Evolutionary conservation across 2,113 vertebrate species (phyloP).

Genomic region (Oryzias javanicus): DNA sequence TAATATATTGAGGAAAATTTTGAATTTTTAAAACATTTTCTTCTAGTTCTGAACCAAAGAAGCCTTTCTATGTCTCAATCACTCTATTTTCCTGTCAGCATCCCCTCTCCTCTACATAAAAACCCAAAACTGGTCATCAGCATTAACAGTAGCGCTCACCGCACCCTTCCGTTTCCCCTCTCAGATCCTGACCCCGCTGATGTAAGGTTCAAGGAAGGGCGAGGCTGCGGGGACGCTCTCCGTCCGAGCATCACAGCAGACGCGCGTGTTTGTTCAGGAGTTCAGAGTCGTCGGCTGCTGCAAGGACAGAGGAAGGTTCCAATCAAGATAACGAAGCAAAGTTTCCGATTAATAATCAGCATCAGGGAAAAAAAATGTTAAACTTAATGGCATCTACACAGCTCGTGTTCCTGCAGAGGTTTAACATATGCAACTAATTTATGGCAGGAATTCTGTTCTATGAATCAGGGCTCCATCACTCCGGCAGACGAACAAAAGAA

Average conservation of each 20-base stretch:
- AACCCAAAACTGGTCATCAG: constrained; percentile 41
- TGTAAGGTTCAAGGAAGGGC: constrained; percentile 57
- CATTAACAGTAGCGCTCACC: constrained; percentile 24
- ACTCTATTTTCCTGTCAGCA: not conserved
- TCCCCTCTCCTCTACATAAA: not conserved
- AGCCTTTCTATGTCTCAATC: not conserved
- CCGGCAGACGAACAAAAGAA: not conserved
- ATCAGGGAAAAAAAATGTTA: constrained; percentile 22
- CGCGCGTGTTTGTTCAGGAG: constrained; percentile 58
- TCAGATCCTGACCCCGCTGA: constrained; percentile 31
- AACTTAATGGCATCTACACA: not conserved
- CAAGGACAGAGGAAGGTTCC: constrained; percentile 52
- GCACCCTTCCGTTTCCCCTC: constrained; percentile 38
- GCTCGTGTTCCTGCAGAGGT: constrained; percentile 47
- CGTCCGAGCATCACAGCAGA: constrained; percentile 43
- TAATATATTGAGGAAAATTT: too few relatives aligned
- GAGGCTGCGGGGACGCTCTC: constrained; percentile 37
- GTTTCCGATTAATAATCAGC: constrained; percentile 47
- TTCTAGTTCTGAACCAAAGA: too few relatives aligned
- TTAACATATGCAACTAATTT: constrained; percentile 14
- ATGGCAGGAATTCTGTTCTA: constrained; percentile 10
- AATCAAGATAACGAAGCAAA: constrained; percentile 58
- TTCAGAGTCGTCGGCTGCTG: constrained; percentile 32
- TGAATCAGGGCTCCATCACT: not conserved
- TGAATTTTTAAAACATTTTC: too few relatives aligned